A percentile compares a stretch with the other conserved stretches of the same genome.
Evolutionary conservation across 2,888 invertebrate species (phyloP).

Genomic region (Cheilosia soror): DNA sequence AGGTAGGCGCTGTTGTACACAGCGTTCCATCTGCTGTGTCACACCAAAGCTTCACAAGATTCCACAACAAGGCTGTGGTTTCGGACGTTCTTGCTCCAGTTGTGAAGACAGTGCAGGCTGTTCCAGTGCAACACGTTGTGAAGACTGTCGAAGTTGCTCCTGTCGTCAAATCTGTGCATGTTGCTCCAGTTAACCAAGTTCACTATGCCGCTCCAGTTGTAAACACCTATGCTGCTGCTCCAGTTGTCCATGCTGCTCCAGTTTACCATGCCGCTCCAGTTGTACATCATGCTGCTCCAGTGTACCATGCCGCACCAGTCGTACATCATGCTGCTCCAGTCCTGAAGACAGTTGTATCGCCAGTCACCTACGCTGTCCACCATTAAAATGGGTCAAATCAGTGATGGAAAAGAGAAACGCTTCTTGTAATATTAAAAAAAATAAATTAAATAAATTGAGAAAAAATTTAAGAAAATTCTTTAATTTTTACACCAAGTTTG

Average conservation of each 20-base stretch:
- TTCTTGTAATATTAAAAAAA: not conserved
- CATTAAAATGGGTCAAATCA: constrained; percentile 7
- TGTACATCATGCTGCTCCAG: constrained; percentile 73
- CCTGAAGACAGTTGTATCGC: constrained; percentile 52
- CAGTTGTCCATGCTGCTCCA: constrained; percentile 77
- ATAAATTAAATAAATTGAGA: not conserved
- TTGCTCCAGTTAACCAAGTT: constrained; percentile 55
- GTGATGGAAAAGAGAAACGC: constrained; percentile 9
- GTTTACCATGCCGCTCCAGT: constrained; percentile 76
- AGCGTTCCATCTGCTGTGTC: constrained; percentile 84
- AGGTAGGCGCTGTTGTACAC: constrained; percentile 80
- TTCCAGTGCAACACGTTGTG: constrained; percentile 71
- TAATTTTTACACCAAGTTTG: not conserved
- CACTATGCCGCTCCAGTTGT: constrained; percentile 76
- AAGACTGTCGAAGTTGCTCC: constrained; percentile 51
- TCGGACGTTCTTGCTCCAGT: constrained; percentile 76
- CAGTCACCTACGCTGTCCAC: constrained; percentile 52
- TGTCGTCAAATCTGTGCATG: constrained; percentile 31
- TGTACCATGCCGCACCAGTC: not conserved
- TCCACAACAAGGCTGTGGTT: constrained; percentile 83
- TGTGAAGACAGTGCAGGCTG: constrained; percentile 77
- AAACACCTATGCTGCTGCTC: constrained; percentile 77
- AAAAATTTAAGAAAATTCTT: not conserved
- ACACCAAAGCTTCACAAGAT: constrained; percentile 84
- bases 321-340: not conserved